These are phyloP conservation scores for Pollimyrus isidori DNA, from an alignment of 2,113 vertebrate species.

Conservation along the genomic window DNA sequence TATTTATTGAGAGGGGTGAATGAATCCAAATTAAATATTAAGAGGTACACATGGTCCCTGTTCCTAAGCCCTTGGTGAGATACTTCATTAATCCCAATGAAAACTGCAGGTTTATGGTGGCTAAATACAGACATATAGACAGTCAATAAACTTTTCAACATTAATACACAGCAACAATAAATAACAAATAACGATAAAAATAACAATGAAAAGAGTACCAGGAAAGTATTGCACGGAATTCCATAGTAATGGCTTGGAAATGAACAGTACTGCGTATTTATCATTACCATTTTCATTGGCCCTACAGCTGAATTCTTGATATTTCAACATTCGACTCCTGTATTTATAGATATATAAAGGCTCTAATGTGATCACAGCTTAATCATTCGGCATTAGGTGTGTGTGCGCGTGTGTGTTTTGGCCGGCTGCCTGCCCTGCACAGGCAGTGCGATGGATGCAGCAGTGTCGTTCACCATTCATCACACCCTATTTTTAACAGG, in stretches of 20 bases:
- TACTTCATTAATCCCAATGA: not conserved
- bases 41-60: not conserved
- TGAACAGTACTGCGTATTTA: not conserved
- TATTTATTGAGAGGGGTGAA: not conserved
- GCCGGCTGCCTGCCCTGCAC: not conserved
- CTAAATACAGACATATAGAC: not conserved
- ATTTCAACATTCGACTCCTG: not conserved
- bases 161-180: not conserved
- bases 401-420: not conserved
- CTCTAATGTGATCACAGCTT: not conserved
- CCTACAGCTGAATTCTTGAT: not conserved
- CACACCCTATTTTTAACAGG: constrained; percentile 34
- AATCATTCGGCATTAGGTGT: not conserved
- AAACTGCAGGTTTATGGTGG: not conserved
- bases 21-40: not conserved
- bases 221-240: not conserved
- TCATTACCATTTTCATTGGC: not conserved
- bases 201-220: not conserved
- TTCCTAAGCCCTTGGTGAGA: not conserved
- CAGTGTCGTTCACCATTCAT: not conserved
- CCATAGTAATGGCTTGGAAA: not conserved
- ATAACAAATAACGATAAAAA: not conserved
- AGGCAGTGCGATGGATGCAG: not conserved
- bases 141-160: not conserved
- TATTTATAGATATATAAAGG: not conserved